These are phyloP conservation scores for Sthenelais limicola DNA, from an alignment of 2,888 invertebrate species.

Conservation along the genomic window DNA sequence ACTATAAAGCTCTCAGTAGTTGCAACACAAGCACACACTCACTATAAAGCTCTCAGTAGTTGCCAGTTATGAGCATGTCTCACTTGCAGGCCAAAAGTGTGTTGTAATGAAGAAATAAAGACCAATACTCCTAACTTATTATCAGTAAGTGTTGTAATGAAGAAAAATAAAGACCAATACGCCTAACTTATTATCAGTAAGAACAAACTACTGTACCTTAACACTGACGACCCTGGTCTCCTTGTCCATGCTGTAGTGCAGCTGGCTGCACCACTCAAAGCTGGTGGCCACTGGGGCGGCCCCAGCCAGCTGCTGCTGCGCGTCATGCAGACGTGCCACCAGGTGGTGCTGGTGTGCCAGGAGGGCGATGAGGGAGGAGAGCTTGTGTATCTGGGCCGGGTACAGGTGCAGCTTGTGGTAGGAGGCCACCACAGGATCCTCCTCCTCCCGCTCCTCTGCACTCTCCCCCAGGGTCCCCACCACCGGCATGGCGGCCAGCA, in stretches of 20 bases:
- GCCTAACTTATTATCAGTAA: constrained; percentile 3
- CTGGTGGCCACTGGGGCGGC: constrained; percentile 40
- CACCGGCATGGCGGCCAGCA: constrained; percentile 47
- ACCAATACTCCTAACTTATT: too few species aligned
- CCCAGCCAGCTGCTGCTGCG: neutral
- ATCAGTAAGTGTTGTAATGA: too few species aligned
- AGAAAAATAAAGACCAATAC: constrained; percentile 7
- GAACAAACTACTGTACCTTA: constrained; percentile 58
- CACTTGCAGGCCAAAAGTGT: too few species aligned
- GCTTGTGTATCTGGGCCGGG: constrained; percentile 64
- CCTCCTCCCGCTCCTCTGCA: constrained; percentile 51
- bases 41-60: too few species aligned
- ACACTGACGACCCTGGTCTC: constrained; percentile 54
- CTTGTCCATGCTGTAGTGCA: constrained; percentile 47
- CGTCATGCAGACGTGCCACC: constrained; percentile 44
- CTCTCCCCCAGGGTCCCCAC: constrained; percentile 43
- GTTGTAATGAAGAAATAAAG: too few species aligned
- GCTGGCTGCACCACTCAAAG: constrained; percentile 65
- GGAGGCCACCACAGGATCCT: neutral
- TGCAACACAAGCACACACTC: too few species aligned
- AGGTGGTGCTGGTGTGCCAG: constrained; percentile 63
- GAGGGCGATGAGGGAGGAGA: constrained; percentile 61
- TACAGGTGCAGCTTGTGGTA: neutral
- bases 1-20: too few species aligned
- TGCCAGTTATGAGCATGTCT: too few species aligned